Conservation (phyloP, 2,888 invertebrate species). For the Bombylius major region DNA sequence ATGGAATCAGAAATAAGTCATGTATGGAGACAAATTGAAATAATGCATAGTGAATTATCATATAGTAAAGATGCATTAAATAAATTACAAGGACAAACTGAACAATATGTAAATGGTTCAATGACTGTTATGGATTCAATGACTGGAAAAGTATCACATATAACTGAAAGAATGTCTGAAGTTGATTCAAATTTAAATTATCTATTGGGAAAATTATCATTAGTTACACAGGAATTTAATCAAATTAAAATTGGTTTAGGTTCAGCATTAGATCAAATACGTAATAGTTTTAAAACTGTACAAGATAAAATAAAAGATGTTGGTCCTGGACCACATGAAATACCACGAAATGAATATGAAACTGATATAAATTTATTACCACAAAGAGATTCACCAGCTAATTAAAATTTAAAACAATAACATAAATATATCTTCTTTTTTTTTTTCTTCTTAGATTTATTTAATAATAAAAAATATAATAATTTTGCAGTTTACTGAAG, state of each 20-base stretch:
- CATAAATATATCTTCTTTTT: too few relatives aligned
- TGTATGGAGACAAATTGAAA: slow-evolving; percentile 83
- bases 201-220: slow-evolving; percentile 60
- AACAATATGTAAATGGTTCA: slow-evolving; percentile 67
- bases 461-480: too few relatives aligned
- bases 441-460: too few relatives aligned
- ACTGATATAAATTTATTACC: slow-evolving; percentile 30
- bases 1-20: slow-evolving; percentile 71
- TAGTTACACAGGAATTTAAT: slow-evolving; percentile 76
- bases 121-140: slow-evolving; percentile 62
- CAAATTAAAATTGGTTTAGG: slow-evolving; percentile 65
- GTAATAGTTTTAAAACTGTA: slow-evolving; percentile 50
- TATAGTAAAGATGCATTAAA: slow-evolving; percentile 62
- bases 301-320: slow-evolving; percentile 41
- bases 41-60: slow-evolving; percentile 73
- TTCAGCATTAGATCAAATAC: slow-evolving; percentile 56
- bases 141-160: slow-evolving; percentile 64
- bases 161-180: slow-evolving; percentile 62
- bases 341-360: slow-evolving; percentile 32
- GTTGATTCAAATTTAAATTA: slow-evolving; percentile 74
- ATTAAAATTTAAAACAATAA: not conserved
- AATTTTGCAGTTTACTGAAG: too few relatives aligned
- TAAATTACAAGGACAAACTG: slow-evolving; percentile 59
- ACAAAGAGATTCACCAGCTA: slow-evolving; percentile 22
- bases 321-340: slow-evolving; percentile 49